A percentile compares a stretch with the other conserved stretches of the same genome.
These are phyloP conservation scores for Myotis yumanensis DNA, from an alignment of 2,113 vertebrate species.

Conservation along the genomic window DNA sequence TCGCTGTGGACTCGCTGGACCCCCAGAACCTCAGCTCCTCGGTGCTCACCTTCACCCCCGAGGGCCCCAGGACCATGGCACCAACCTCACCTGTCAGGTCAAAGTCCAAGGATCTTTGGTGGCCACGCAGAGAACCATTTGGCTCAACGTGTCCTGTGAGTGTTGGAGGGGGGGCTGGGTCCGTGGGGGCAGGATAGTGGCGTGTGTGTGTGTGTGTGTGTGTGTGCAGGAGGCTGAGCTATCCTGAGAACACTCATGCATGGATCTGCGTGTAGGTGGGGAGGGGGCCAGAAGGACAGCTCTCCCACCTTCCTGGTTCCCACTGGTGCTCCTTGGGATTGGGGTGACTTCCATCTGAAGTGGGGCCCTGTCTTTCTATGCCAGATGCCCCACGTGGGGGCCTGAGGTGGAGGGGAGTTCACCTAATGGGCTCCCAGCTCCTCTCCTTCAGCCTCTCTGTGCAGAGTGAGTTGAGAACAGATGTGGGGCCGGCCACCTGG, in stretches of 20 bases:
- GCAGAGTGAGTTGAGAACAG: not conserved
- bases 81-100: too few species aligned
- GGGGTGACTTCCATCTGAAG: not conserved
- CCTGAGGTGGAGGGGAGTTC: not conserved
- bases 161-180: too few species aligned
- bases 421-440: not conserved
- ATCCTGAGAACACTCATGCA: accelerated
- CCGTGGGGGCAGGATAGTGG: accelerated
- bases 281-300: not conserved
- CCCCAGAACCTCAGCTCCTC: too few species aligned
- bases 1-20: too few species aligned
- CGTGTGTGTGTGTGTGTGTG: not conserved
- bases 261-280: too few species aligned
- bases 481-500: accelerated
- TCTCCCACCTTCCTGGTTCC: not conserved
- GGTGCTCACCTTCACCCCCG: too few species aligned
- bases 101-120: too few species aligned
- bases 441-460: not conserved
- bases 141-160: too few species aligned
- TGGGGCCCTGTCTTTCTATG: too few species aligned
- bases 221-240: accelerated
- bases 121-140: too few species aligned
- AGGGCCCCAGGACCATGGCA: too few species aligned
- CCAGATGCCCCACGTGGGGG: accelerated
- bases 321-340: not conserved